These are phyloP conservation scores for Percina caprodes DNA, from an alignment of 2,113 vertebrate genomes.

Conservation along the genomic window DNA sequence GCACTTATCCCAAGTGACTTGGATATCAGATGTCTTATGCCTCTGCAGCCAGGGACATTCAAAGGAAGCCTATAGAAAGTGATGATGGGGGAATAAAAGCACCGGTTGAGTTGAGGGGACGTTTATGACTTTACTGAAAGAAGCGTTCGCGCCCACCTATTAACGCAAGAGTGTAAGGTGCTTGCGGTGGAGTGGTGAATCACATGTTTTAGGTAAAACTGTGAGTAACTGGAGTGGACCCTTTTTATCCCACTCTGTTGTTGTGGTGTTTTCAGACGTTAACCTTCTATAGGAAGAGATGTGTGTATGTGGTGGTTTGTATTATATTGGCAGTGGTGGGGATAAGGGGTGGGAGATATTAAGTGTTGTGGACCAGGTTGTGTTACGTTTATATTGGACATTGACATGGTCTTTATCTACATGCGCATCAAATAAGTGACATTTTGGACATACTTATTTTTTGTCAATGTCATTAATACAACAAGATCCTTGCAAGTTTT, in stretches of 20 bases:
- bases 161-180: slow-evolving; percentile 61
- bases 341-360: slow-evolving; percentile 27
- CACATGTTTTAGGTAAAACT: slow-evolving; percentile 60
- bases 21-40: slow-evolving; percentile 67
- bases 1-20: slow-evolving; percentile 45
- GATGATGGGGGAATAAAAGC: slow-evolving; percentile 69
- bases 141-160: slow-evolving; percentile 59
- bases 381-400: background rate
- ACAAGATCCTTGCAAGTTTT: background rate
- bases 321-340: slow-evolving; percentile 27
- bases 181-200: slow-evolving; percentile 64
- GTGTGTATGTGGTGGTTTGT: slow-evolving; percentile 40
- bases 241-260: slow-evolving; percentile 57
- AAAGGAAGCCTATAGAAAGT: slow-evolving; percentile 64
- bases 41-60: slow-evolving; percentile 58
- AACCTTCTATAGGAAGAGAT: slow-evolving; percentile 44
- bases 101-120: slow-evolving; percentile 56
- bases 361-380: background rate
- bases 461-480: background rate
- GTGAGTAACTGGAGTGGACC: slow-evolving; percentile 66
- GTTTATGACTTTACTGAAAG: slow-evolving; percentile 74
- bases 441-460: background rate
- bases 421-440: slow-evolving; percentile 13
- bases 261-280: slow-evolving; percentile 57
- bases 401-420: slow-evolving; percentile 21